phyloP scores from a whole-genome alignment of 2,113 vertebrate genomes.

The Erythrocercus mccallii region DNA sequence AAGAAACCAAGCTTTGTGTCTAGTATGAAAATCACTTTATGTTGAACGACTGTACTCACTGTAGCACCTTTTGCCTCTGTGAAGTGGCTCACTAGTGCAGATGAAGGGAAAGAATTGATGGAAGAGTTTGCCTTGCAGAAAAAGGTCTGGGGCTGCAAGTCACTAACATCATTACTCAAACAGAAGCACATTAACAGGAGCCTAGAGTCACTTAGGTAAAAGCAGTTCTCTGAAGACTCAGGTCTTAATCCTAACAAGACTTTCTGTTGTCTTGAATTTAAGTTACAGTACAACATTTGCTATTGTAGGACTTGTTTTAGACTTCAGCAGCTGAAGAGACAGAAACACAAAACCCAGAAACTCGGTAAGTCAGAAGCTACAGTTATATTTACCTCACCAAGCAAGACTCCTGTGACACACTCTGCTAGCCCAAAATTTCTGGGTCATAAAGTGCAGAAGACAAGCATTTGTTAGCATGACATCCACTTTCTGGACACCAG shows the following conservation, averaged over 20 bases:
- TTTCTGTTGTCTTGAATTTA: not conserved
- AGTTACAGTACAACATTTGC: not conserved
- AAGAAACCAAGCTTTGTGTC: not conserved
- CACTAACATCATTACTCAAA: not conserved
- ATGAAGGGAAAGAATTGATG: fast-evolving
- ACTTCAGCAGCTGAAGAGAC: not conserved
- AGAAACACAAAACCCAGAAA: not conserved
- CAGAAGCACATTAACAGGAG: not conserved
- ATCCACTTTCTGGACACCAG: not conserved
- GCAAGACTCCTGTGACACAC: not conserved
- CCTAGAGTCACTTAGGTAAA: not conserved
- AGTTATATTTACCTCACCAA: not conserved
- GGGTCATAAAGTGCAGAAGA: not conserved
- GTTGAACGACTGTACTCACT: not conserved
- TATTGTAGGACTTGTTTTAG: not conserved
- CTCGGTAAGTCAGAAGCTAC: not conserved
- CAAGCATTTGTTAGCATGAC: not conserved
- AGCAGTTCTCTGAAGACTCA: not conserved
- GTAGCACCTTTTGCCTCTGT: not conserved
- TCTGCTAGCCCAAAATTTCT: not conserved
- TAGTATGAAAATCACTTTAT: not conserved
- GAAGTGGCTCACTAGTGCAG: fast-evolving
- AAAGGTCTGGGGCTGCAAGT: not conserved
- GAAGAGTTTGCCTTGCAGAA: not conserved
- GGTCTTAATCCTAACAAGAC: not conserved